Conservation (phyloP, 1,140 invertebrate species). For the Drosophila chauvacae region DNA sequence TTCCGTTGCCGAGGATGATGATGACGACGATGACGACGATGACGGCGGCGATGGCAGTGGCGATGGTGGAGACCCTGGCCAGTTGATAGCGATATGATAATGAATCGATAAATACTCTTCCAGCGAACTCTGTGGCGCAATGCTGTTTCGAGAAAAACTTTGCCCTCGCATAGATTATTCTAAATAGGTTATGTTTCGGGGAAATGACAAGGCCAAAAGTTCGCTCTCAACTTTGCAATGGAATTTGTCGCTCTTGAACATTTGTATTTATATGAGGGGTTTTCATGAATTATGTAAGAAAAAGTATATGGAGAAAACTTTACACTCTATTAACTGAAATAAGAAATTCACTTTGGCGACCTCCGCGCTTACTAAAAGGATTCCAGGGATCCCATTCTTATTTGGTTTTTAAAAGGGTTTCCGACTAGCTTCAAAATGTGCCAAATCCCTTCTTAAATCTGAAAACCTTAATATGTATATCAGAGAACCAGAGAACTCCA, state of each 20-base stretch:
- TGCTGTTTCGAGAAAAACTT: constrained; percentile 6
- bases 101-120: constrained; percentile 49
- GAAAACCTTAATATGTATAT: no score
- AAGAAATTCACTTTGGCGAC: constrained; percentile 18
- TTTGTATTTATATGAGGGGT: constrained; percentile 40
- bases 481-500: constrained; percentile 7
- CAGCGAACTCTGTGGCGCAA: neutral
- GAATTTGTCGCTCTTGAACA: constrained; percentile 8
- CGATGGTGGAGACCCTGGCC: constrained; percentile 9
- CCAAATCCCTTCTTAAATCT: neutral
- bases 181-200: constrained; percentile 46
- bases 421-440: neutral
- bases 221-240: constrained; percentile 16
- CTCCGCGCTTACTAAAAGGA: neutral
- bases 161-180: constrained; percentile 32
- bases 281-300: constrained; percentile 43
- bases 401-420: no score
- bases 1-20: constrained; percentile 11
- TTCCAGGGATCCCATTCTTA: neutral
- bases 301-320: constrained; percentile 15
- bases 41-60: neutral
- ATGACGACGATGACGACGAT: constrained; percentile 12
- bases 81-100: constrained; percentile 40
- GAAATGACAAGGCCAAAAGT: constrained; percentile 39
- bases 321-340: constrained; percentile 31